Conservation (phyloP, 2,888 invertebrate genomes). For the Eurytoma adleriae region DNA sequence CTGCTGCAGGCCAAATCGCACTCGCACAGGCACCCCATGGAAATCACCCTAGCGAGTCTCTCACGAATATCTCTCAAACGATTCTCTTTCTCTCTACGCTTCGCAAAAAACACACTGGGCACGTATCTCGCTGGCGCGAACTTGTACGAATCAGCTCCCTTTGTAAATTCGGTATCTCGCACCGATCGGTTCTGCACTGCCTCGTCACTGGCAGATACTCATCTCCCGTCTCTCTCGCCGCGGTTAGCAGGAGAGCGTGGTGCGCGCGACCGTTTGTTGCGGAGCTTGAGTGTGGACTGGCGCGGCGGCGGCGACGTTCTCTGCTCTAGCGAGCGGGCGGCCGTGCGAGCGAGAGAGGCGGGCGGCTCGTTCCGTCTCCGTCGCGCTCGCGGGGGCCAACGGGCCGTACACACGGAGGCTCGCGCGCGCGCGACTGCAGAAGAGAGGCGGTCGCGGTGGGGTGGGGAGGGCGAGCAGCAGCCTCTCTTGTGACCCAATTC, state of each 20-base stretch:
- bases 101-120: slow-evolving; percentile 51
- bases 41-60: not conserved
- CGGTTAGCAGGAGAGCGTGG: slow-evolving; percentile 42
- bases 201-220: not conserved
- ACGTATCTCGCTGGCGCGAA: not conserved
- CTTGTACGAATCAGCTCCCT: not conserved
- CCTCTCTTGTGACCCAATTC: slow-evolving; percentile 85
- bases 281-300: slow-evolving; percentile 74
- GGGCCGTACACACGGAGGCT: slow-evolving; percentile 78
- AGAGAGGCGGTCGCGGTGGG: slow-evolving; percentile 68
- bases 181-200: not conserved
- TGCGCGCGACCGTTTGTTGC: slow-evolving; percentile 72
- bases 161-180: not conserved
- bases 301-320: slow-evolving; percentile 55
- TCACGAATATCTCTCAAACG: slow-evolving; percentile 2
- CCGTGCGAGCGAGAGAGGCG: slow-evolving; percentile 59
- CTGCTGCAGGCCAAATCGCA: slow-evolving; percentile 71
- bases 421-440: slow-evolving; percentile 73
- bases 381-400: slow-evolving; percentile 58
- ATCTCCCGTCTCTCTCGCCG: not conserved
- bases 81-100: slow-evolving; percentile 8
- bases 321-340: slow-evolving; percentile 21
- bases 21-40: slow-evolving; percentile 77
- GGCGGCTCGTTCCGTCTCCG: slow-evolving; percentile 24
- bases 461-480: slow-evolving; percentile 73